phyloP scores from a whole-genome alignment of 2,888 invertebrate species.

The Microplitis manilae region DNA sequence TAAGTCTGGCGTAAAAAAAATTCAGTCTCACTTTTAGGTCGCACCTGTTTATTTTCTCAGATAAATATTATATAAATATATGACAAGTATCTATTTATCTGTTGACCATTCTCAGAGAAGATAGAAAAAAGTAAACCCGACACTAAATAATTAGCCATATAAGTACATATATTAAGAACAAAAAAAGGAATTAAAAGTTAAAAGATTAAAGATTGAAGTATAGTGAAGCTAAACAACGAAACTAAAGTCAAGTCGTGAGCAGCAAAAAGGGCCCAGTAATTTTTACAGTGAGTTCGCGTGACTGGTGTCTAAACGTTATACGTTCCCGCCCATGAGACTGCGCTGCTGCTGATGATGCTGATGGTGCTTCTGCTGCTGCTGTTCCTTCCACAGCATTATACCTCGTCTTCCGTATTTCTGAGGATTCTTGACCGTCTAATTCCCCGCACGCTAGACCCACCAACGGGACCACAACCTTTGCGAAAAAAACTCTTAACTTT shows the following conservation, averaged over 20 bases:
- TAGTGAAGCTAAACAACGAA: background rate
- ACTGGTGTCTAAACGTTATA: slow-evolving; percentile 66
- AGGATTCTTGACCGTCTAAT: slow-evolving; percentile 38
- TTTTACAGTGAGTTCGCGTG: slow-evolving; percentile 67
- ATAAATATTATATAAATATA: background rate
- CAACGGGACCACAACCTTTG: slow-evolving; percentile 20
- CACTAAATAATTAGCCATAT: slow-evolving; percentile 4
- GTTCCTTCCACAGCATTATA: slow-evolving; percentile 18
- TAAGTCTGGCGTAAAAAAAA: background rate
- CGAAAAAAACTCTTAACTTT: slow-evolving; percentile 8
- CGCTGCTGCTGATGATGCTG: slow-evolving; percentile 9
- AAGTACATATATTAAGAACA: slow-evolving; percentile 2
- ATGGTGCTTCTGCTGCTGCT: slow-evolving; percentile 10
- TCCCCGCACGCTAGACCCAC: slow-evolving; percentile 42
- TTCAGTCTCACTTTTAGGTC: background rate
- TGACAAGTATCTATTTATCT: slow-evolving; percentile 25
- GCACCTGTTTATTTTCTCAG: slow-evolving; percentile 6
- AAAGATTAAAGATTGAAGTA: background rate
- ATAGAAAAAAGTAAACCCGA: slow-evolving; percentile 34
- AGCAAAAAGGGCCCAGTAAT: slow-evolving; percentile 51
- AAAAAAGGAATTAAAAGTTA: slow-evolving; percentile 19
- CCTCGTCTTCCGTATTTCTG: slow-evolving; percentile 48
- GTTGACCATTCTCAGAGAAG: slow-evolving; percentile 29
- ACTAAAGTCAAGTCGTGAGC: slow-evolving; percentile 16
- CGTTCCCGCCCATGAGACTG: slow-evolving; percentile 53